These are phyloP conservation scores for Nemopilema nomurai DNA, from an alignment of 30 jellyfish, hydroid and myxozoan species.

Conservation along the genomic window DNA sequence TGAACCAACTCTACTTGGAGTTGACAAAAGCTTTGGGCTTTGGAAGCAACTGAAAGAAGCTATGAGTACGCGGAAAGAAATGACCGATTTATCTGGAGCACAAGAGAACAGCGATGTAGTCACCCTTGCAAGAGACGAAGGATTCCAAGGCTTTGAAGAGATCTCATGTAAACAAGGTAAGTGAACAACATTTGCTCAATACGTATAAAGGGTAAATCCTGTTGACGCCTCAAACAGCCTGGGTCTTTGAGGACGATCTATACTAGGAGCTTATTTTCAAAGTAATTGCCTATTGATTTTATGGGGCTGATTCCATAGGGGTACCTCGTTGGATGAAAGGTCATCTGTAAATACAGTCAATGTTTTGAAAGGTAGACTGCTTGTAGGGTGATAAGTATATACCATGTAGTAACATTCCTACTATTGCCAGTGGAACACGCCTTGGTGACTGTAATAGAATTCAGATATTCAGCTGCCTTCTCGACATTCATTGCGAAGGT, in stretches of 20 bases:
- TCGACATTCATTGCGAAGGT: neutral
- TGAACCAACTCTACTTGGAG: too few species aligned
- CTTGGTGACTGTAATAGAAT: neutral
- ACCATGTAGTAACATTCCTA: too few species aligned
- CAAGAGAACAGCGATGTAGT: neutral
- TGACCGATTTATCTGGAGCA: constrained; percentile 21
- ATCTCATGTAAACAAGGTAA: constrained; percentile 44
- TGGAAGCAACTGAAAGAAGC: neutral
- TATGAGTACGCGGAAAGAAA: constrained; percentile 18
- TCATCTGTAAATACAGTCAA: too few species aligned
- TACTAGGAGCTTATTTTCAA: neutral
- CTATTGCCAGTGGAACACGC: neutral
- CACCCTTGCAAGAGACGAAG: constrained; percentile 32
- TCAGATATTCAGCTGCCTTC: neutral
- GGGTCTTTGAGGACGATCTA: neutral
- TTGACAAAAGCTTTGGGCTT: too few species aligned
- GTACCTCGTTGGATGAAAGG: too few species aligned
- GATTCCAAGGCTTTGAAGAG: constrained; percentile 42
- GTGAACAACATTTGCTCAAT: neutral
- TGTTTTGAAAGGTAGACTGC: too few species aligned
- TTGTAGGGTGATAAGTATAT: too few species aligned
- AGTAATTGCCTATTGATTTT: too few species aligned
- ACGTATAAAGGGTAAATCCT: neutral
- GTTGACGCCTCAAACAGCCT: neutral
- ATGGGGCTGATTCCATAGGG: too few species aligned